Conservation (phyloP, 2,113 vertebrate species). For the Nothobranchius kuhntae region DNA sequence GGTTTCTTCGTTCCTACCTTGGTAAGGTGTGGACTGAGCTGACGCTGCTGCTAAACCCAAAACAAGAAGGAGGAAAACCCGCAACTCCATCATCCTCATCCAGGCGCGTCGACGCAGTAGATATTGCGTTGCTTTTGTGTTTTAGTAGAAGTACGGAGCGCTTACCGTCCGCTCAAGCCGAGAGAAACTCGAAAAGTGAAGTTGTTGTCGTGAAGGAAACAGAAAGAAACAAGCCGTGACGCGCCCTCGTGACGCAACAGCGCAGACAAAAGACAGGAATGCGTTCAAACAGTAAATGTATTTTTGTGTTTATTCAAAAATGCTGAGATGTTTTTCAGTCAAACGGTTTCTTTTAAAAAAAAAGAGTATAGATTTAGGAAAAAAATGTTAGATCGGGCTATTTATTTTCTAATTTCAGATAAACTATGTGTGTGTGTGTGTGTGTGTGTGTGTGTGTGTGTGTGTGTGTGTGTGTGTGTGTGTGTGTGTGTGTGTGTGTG, state of each 20-base stretch:
- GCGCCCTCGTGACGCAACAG: conserved; percentile 45
- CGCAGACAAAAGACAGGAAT: too few species aligned
- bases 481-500: too few species aligned
- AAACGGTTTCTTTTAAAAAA: too few species aligned
- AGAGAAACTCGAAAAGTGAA: conserved; percentile 14
- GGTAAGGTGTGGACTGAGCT: conserved; percentile 43
- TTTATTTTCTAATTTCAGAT: too few species aligned
- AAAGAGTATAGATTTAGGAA: too few species aligned
- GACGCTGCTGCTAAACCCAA: conserved; percentile 51
- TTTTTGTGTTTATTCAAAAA: too few species aligned
- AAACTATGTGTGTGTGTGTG: too few species aligned
- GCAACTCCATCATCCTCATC: conserved; percentile 49
- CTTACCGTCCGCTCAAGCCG: not conserved
- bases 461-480: too few species aligned
- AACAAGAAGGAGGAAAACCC: conserved; percentile 60
- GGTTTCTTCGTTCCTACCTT: conserved; percentile 48
- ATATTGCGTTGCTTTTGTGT: not conserved
- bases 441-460: too few species aligned
- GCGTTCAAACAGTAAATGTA: too few species aligned
- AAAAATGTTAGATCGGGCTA: too few species aligned
- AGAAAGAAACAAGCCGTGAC: conserved; percentile 27
- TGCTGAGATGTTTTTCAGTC: too few species aligned
- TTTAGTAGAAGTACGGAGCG: not conserved
- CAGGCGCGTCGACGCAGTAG: not conserved
- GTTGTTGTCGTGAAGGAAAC: conserved; percentile 25